Base-by-base conservation (phyloP, 2,797 vertebrate genomes). In the Kryptopterus vitreolus region DNA sequence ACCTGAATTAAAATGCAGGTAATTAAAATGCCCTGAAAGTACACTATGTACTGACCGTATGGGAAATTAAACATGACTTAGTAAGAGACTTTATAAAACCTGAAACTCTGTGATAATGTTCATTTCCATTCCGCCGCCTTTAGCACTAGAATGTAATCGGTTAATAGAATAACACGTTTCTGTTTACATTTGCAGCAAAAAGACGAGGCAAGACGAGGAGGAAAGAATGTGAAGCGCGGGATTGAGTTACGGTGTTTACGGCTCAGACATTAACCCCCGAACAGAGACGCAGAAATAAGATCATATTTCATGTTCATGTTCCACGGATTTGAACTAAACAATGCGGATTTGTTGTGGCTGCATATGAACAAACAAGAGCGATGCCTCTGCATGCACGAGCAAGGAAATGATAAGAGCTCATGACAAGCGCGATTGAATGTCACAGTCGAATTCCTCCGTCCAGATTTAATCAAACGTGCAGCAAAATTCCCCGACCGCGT, bases 101-200 rank as follows among this genome's bases (percentile, higher is more conserved):
- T 33, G 59, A 61, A 83, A 58, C 0, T 11, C 84, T 69, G 50
- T 71, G 46, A 71, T 63, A 74, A 15, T 11, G 5, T 22, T 15
- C 29, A 78, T 71, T 71, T 71, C 52, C 68, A 82, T 80, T 77
- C 35, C 66, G 31, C 69, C 53, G 59, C 33, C 31, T 86, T 87
- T 70, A 46, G 38, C 38, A 52, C 35, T 70, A 85, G 86, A 77
- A 68, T 80, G 86, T 66, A 48, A 88, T 16, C 85, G 85, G 84
- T 84, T 73, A 24, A 43, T 43, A 58, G 55, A 59, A 74, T 20
- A 91, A 91, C 70, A 85, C 89, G 82, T 89, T 93, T 91, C 91
- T 91, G 90, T 91, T 93, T 83, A 81, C 86, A 73, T 69, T 65
- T 82, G 61, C 90, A 85, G 26, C 26, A 50, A 48, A 29, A 55